Base-by-base conservation (phyloP, 2,113 vertebrate species). In the Tautogolabrus adspersus region DNA sequence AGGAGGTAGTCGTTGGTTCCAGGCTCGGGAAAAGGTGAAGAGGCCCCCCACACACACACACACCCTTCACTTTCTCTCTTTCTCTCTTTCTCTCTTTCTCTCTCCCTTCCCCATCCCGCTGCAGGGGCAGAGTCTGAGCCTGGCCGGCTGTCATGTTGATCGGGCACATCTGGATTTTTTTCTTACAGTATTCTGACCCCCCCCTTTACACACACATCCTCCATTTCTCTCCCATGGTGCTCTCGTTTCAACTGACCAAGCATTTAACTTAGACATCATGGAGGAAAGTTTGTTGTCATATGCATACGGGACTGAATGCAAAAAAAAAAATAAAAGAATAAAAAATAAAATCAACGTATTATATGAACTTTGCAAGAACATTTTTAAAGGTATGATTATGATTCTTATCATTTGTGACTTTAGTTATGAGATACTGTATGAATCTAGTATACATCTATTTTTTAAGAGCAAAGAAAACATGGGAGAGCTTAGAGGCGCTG, bases 211-310 rank as follows among this genome's bases (percentile, higher is more conserved):
- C 57, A n/a, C 64, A n/a, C 69, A 5, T 60, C 47, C 47, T 78
- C 91, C 66, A 83, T 85, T 47, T 88, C 64, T 85, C 84, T 80
- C 81, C 89, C 92, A 92, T 89, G 93, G 92, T 93, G 92, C 95
- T 96, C 94, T 93, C 93, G 93, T 94, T 96, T 96, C 94, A 94
- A 93, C 87, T 93, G 96, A 97, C 95, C 95, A 96, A 95, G 96
- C 95, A 92, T 91, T 92, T 91, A 95, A 94, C 82, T 81, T 79
- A 90, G 67, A 87, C 92, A 94, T 91, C 75, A 89, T 81, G 79
- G 86, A 91, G 92, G 92, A 90, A 90, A 93, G 93, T 87, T 82
- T 65, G 75, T 90, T 77, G 75, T 88, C 79, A 87, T 92, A 93
- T 94, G 88, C 94, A 91, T 91, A 90, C 90, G 93, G 93, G 91